A percentile compares a stretch with the other conserved stretches of the same genome.
phyloP scores from a whole-genome alignment of 2,113 vertebrate species.

The Prionailurus viverrinus region DNA sequence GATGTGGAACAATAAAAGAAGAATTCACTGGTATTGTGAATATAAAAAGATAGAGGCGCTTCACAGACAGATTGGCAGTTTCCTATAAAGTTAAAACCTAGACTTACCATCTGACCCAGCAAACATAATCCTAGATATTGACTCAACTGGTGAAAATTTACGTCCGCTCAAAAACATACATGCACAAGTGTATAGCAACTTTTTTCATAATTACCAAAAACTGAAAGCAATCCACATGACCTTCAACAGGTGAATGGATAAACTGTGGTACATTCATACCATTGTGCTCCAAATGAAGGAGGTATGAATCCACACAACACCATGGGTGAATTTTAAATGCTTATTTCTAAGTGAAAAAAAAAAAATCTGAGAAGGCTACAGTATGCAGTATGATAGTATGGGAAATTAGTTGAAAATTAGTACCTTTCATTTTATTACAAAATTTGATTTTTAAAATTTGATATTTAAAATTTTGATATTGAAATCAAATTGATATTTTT shows the following conservation, averaged over 20 bases:
- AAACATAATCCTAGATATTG: background rate
- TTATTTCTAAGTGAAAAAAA: background rate
- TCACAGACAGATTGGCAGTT: background rate
- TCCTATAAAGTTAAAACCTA: background rate
- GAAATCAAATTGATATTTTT: background rate
- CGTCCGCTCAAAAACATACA: background rate
- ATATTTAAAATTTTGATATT: background rate
- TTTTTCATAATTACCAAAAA: background rate
- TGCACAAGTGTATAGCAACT: background rate
- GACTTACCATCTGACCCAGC: background rate
- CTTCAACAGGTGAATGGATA: background rate
- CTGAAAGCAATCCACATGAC: background rate
- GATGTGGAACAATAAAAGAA: background rate
- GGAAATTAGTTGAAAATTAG: background rate
- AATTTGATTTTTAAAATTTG: background rate
- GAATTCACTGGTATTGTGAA: background rate
- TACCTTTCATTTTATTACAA: background rate
- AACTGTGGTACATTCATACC: background rate
- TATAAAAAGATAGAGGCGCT: background rate
- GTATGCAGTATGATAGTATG: background rate
- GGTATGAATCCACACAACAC: background rate
- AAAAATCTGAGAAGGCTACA: background rate
- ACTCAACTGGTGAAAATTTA: background rate
- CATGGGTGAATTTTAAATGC: background rate
- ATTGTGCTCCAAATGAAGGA: background rate